phyloP scores from a whole-genome alignment of 2,797 vertebrate genomes.

The Pteropus rufus region DNA sequence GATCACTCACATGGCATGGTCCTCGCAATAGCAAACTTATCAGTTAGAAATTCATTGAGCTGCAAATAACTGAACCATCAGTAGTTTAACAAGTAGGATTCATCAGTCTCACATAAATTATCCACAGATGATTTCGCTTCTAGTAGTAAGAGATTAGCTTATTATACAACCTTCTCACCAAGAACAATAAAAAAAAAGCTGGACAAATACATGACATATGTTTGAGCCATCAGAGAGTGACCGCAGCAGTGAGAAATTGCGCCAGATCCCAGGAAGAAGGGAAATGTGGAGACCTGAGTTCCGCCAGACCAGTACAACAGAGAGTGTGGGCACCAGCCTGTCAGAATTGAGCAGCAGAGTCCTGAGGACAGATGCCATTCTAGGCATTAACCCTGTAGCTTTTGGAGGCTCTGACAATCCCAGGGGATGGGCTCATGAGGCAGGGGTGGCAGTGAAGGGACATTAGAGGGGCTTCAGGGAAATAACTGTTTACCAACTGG shows the following conservation, averaged over 20 bases:
- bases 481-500: not conserved
- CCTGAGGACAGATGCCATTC: not conserved
- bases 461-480: not conserved
- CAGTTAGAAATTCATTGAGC: not conserved
- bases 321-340: too few species aligned
- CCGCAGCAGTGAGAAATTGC: not conserved
- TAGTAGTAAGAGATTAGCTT: not conserved
- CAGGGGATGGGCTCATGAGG: not conserved
- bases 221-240: not conserved
- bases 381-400: not conserved
- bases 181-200: not conserved
- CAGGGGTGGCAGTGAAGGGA: not conserved
- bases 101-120: not conserved
- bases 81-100: not conserved
- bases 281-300: not conserved
- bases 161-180: not conserved
- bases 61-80: not conserved
- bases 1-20: not conserved
- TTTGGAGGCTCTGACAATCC: not conserved
- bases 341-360: not conserved
- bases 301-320: too few species aligned
- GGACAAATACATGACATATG: not conserved
- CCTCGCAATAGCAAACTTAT: not conserved
- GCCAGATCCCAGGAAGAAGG: not conserved
- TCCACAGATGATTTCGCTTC: not conserved